phyloP scores from a whole-genome alignment of 2,797 vertebrate species.

The Helarctos malayanus region DNA sequence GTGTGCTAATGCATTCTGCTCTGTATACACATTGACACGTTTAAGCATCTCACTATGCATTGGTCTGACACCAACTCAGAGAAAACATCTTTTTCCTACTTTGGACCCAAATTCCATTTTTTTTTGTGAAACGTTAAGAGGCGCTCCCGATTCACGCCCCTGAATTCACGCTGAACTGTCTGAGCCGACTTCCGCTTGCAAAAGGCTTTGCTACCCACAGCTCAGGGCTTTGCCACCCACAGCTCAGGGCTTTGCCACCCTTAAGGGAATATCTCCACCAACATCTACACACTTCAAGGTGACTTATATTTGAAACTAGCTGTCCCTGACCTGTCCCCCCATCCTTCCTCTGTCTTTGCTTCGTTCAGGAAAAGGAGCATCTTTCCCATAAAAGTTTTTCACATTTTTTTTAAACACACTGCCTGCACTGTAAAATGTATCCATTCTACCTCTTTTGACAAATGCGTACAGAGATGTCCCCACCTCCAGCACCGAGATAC shows the following conservation, averaged over 20 bases:
- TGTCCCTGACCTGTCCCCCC: background rate
- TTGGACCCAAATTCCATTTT: background rate
- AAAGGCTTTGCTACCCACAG: background rate
- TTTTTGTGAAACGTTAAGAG: background rate
- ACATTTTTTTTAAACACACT: background rate
- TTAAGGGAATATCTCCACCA: no score
- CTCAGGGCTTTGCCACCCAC: rapidly evolving
- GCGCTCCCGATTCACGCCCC: rapidly evolving
- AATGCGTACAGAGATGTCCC: rapidly evolving
- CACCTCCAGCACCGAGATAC: rapidly evolving
- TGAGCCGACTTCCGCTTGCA: rapidly evolving
- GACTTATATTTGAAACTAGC: background rate
- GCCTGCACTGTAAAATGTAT: background rate
- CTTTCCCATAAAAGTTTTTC: rapidly evolving
- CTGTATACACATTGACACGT: background rate
- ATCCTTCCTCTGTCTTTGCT: background rate
- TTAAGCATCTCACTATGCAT: background rate
- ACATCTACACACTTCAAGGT: background rate
- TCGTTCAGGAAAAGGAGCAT: background rate
- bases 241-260: background rate
- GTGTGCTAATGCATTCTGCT: background rate
- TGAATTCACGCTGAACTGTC: background rate
- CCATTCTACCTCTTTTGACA: rapidly evolving
- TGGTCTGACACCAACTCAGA: no score
- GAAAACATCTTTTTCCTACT: no score